Evolutionary conservation across 2,113 vertebrate species (phyloP).

Genomic region (Euleptes europaea): DNA sequence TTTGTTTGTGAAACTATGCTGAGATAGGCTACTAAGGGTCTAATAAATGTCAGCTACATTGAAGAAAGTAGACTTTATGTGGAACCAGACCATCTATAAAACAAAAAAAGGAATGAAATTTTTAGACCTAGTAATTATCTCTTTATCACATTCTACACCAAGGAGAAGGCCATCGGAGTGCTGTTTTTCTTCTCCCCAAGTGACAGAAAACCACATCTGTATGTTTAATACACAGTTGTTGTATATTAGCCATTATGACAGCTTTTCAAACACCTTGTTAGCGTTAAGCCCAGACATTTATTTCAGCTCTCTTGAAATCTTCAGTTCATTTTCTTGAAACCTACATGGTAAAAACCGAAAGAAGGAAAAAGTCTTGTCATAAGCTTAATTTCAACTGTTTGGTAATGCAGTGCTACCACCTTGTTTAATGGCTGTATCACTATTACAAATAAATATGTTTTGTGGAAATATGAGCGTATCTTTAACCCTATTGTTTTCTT

Average conservation of each 20-base stretch:
- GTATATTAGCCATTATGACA: background rate
- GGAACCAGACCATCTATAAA: background rate
- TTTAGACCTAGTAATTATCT: too few relatives aligned
- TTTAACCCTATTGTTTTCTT: too few relatives aligned
- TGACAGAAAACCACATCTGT: background rate
- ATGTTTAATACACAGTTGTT: background rate
- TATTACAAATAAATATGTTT: background rate
- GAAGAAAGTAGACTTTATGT: too few relatives aligned
- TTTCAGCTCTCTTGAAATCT: background rate
- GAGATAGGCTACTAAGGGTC: too few relatives aligned
- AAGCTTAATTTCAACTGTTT: background rate
- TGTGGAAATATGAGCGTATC: background rate
- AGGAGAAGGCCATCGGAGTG: rapidly evolving
- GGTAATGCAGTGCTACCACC: background rate
- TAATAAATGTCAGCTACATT: background rate
- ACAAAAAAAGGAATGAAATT: background rate
- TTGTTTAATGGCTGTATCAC: too few relatives aligned
- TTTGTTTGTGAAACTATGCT: background rate
- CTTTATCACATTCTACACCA: background rate
- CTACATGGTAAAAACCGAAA: conserved; percentile 25
- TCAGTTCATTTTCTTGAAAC: conserved; percentile 49
- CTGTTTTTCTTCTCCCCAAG: conserved; percentile 23
- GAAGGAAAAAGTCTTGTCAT: background rate
- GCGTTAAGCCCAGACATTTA: background rate
- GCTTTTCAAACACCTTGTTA: background rate